Base-by-base conservation (phyloP, 2,888 invertebrate genomes). In the Allygus modestus region DNA sequence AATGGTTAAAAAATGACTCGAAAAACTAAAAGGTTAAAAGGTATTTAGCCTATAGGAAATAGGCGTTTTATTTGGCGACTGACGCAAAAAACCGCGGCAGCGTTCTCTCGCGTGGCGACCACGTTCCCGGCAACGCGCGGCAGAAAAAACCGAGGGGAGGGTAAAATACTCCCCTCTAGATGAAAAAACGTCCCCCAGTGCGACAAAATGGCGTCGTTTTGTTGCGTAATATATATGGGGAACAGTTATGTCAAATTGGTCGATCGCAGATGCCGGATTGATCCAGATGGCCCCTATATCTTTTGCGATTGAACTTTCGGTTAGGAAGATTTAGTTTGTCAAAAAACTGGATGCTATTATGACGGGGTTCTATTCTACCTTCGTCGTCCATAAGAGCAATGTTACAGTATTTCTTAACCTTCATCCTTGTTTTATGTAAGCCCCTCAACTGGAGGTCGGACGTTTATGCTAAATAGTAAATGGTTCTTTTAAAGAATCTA, bases 181-280 rank as follows among this genome's bases (percentile, higher is more conserved):
- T 20, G 58, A 79, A 79, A 79, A 79, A 79, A 77, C 46, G 17
- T 54, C 54, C 77, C 73, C 77, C 79, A 20, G 54, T 20, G 31
- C 54, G 51, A 58, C 79, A 79, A 79, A 79, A 79, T 79, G 79
- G 79, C 79, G 79, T 5, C 79, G 79, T 79, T 79, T 58, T 79
- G 79, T 79, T 79, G 58, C 33, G 79, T 79, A 79, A 79, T 79
- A 79, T 77, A 77, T 79, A 79, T 79, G 79, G 58, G 79, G 79
- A 79, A 79, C 79, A 79, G 79, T 79, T 79, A 79, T 79, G 79
- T 79, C 79, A 79, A n/a, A 79, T 79, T 33, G 79, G 73, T n/a
- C 73, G 20, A n/a, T 37, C 43, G 73, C 73, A 73, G 73, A 73
- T 77, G 77, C 17, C 51, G 26, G 15, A 51, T 73, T 43, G 73